Base-by-base conservation (phyloP, 2,113 vertebrate genomes). In the Gorsachius goisagi region DNA sequence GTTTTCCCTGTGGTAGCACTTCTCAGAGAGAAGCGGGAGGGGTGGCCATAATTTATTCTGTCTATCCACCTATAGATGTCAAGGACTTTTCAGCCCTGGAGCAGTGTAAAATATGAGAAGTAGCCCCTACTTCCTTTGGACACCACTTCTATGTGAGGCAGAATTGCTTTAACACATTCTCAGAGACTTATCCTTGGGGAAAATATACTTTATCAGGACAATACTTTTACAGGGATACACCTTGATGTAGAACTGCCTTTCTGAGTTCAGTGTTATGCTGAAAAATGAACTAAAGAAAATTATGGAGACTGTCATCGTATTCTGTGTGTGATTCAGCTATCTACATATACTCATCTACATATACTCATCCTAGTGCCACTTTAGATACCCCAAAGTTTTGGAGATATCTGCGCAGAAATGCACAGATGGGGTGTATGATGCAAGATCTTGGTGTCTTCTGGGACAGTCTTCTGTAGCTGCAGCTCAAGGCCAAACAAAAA, bases 351-450 rank as follows among this genome's bases (percentile, higher is more conserved):
- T 3, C 47, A 41, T 81, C 58, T 45, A n/a, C 82, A 68, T 13
- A 7, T 50, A 26, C 3, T 3, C 47, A 41, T 81, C 58, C 30
- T 33, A 5, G 20, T n/a, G 50, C 62, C 50, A n/a, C 5, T 49
- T 86, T 4, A 66, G 27, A 6, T 27, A 68, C 14, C 24, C 5
- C n/a, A 2, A 72, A 69, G 13, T 26, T 69, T 58, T 50, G 83
- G 83, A 5, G 13, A 19, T 50, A 0, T 12, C 53, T 58, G 18
- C 58, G 53, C 35, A 62, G 62, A 73, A 33, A 33, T 69, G 72
- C 33, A 20, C 30, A 27, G 62, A 11, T 12, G 41, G 5, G 5
- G 35, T 22, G 8, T 32, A 11, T 53, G 79, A 45, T 0, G 1
- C 53, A 88, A 82, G 62, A 60, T 16, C 21, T 33, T 10, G 0